These are phyloP conservation scores for Anabacerthia variegaticeps DNA, from an alignment of 2,797 vertebrate genomes.

Conservation along the genomic window DNA sequence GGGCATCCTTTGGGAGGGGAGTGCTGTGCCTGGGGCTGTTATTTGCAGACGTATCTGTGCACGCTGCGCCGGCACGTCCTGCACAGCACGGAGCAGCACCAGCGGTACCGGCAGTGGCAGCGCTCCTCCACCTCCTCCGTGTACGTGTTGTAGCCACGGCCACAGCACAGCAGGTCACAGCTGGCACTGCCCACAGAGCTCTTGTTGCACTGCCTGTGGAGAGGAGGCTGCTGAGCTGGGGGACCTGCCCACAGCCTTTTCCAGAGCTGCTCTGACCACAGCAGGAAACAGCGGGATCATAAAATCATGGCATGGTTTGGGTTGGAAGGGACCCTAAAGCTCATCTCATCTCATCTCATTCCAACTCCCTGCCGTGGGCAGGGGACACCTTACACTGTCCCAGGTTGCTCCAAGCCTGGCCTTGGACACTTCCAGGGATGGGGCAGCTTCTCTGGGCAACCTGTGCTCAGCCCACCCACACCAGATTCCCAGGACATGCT, in stretches of 20 bases:
- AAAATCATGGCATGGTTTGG: not conserved
- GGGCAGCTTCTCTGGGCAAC: not conserved
- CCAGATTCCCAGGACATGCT: not conserved
- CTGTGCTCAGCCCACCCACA: not conserved
- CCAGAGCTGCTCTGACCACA: accelerated
- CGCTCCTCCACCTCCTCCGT: slow-evolving; percentile 77
- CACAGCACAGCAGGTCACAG: slow-evolving; percentile 81
- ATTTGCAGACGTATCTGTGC: slow-evolving; percentile 76
- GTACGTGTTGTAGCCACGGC: slow-evolving; percentile 81
- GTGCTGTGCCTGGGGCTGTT: accelerated
- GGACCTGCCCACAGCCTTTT: not conserved
- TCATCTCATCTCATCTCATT: accelerated
- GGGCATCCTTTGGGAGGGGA: not conserved
- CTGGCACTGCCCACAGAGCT: slow-evolving; percentile 73
- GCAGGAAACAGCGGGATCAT: not conserved
- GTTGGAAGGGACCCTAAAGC: not conserved
- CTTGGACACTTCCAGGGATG: not conserved
- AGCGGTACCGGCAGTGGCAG: slow-evolving; percentile 81
- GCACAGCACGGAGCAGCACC: slow-evolving; percentile 84
- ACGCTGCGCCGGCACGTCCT: slow-evolving; percentile 74
- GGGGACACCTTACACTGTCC: accelerated
- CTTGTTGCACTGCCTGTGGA: slow-evolving; percentile 78
- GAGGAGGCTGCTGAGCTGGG: not conserved
- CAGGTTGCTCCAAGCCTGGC: not conserved
- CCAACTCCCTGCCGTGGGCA: not conserved